These are phyloP conservation scores for Erethizon dorsatum DNA, from an alignment of 2,797 vertebrate genomes.

Conservation along the genomic window DNA sequence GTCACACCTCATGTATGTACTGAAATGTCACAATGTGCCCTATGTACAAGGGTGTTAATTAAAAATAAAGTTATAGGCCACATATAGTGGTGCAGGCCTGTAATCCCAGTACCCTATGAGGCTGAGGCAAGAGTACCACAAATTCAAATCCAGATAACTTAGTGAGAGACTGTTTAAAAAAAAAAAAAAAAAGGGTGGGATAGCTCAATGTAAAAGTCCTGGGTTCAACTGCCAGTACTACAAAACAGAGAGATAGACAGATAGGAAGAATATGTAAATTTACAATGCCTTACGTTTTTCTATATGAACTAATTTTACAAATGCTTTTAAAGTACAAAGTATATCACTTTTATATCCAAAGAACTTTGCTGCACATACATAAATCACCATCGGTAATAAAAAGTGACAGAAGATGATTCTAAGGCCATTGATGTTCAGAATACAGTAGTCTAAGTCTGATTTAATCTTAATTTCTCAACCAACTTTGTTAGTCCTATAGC, in stretches of 20 bases:
- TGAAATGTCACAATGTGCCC: too few relatives aligned
- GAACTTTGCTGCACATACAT: background rate
- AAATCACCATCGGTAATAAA: background rate
- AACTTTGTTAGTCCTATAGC: background rate
- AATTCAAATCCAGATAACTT: background rate
- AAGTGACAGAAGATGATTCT: background rate
- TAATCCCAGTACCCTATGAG: background rate
- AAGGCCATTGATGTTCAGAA: background rate
- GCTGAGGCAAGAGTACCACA: background rate
- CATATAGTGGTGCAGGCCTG: background rate
- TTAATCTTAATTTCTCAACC: conserved; percentile 18
- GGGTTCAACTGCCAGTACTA: background rate
- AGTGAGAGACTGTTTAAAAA: background rate
- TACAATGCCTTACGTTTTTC: background rate
- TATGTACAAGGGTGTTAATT: background rate
- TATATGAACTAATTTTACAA: conserved; percentile 58
- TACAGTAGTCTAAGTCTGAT: background rate
- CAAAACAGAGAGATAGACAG: background rate
- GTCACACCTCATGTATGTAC: background rate
- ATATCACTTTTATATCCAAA: background rate
- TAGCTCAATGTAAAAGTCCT: background rate
- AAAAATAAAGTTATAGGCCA: background rate
- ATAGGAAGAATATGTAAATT: background rate
- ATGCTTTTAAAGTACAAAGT: conserved; percentile 21
- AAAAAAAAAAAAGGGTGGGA: background rate